These are phyloP conservation scores for Aplochiton taeniatus DNA, from an alignment of 2,797 vertebrate genomes.

Conservation along the genomic window DNA sequence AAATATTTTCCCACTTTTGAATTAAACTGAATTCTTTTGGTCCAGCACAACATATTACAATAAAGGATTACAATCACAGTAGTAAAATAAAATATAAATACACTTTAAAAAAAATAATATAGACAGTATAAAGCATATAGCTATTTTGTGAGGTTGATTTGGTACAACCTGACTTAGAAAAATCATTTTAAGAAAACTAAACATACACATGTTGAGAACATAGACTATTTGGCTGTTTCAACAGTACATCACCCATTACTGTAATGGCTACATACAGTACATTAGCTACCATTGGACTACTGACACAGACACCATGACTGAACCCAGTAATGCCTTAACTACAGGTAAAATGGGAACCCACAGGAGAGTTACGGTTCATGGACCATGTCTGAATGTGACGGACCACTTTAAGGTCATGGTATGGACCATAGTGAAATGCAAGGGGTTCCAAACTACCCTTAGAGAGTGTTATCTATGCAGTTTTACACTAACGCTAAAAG, in stretches of 20 bases:
- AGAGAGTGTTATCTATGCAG: no score
- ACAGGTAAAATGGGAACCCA: background rate
- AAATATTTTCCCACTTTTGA: no score
- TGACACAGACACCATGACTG: background rate
- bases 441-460: background rate
- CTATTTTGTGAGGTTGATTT: slow-evolving; percentile 8
- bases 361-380: background rate
- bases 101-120: background rate
- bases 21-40: background rate
- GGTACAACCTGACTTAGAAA: slow-evolving; percentile 31
- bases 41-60: background rate
- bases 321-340: no score
- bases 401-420: background rate
- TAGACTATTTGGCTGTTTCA: slow-evolving; percentile 10
- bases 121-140: background rate
- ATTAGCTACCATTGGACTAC: slow-evolving; percentile 26
- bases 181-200: slow-evolving; percentile 43
- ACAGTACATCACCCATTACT: slow-evolving; percentile 42
- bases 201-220: slow-evolving; percentile 13
- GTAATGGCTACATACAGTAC: slow-evolving; percentile 48
- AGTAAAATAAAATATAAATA: background rate
- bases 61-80: background rate
- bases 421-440: background rate
- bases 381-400: background rate
- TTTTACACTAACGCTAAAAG: no score